Percentiles rank a stretch among this genome's conserved stretches.
These are phyloP conservation scores for Tychaedon coryphoeus DNA, from an alignment of 2,113 vertebrate genomes.

Conservation along the genomic window DNA sequence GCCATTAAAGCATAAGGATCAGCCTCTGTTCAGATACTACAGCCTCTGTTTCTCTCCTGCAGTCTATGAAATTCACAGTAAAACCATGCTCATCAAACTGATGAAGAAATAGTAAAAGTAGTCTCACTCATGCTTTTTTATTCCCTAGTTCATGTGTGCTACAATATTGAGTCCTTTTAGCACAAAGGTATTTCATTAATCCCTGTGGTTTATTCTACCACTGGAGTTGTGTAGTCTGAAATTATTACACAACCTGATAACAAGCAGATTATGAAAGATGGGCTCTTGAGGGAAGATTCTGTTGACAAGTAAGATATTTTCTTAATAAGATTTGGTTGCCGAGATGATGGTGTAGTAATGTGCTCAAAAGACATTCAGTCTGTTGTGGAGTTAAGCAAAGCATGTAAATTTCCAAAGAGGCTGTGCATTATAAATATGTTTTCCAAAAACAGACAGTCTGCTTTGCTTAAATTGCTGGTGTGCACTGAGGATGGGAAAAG, in stretches of 20 bases:
- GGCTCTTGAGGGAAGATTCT: background rate
- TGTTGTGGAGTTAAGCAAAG: background rate
- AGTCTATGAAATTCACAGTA: background rate
- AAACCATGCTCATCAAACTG: background rate
- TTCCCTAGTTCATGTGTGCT: background rate
- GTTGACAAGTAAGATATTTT: background rate
- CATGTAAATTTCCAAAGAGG: background rate
- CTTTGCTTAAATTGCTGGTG: background rate
- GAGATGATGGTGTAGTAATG: background rate
- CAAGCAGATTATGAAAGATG: constrained; percentile 36
- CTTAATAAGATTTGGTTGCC: background rate
- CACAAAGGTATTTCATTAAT: background rate
- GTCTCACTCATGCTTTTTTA: background rate
- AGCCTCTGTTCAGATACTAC: background rate
- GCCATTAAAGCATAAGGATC: background rate
- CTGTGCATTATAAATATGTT: background rate
- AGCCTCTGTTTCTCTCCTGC: background rate
- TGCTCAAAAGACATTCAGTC: background rate
- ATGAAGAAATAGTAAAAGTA: background rate
- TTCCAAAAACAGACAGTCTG: background rate
- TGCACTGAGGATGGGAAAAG: background rate
- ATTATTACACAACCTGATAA: background rate
- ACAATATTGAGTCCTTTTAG: background rate
- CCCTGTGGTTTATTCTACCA: background rate
- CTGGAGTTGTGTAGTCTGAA: background rate